Conservation (phyloP, 1,140 invertebrate genomes). For the Magallana gigas region DNA sequence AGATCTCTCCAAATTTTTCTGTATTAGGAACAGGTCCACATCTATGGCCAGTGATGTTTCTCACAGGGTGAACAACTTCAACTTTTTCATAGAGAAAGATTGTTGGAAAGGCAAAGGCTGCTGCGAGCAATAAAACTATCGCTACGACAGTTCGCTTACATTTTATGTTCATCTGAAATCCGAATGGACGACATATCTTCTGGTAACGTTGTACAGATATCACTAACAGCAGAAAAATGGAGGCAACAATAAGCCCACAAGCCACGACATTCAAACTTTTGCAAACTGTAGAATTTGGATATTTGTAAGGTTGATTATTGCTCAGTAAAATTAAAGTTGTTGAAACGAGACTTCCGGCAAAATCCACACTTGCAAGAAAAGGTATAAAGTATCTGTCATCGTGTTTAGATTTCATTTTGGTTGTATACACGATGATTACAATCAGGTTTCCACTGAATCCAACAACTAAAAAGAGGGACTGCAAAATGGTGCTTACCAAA, state of each 20-base stretch:
- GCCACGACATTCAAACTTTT: neutral
- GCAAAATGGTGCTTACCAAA: neutral
- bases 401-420: slow-evolving; percentile 7
- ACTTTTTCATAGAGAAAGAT: slow-evolving; percentile 19
- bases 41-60: neutral
- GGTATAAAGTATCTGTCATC: slow-evolving; percentile 42
- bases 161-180: slow-evolving; percentile 37
- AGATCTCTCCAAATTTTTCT: neutral
- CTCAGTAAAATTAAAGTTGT: neutral
- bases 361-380: slow-evolving; percentile 9
- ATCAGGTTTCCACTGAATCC: slow-evolving; percentile 1
- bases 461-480: neutral
- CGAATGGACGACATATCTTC: slow-evolving; percentile 51
- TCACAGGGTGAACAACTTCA: neutral
- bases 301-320: neutral
- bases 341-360: neutral
- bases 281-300: neutral
- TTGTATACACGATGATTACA: slow-evolving; percentile 6
- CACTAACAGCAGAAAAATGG: slow-evolving; percentile 41
- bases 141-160: slow-evolving; percentile 8
- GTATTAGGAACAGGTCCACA: neutral
- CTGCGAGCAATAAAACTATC: neutral
- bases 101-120: neutral
- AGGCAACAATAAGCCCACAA: neutral
- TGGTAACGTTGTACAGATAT: slow-evolving; percentile 49